Evolutionary conservation across 2,113 vertebrate species (phyloP), one percentile per base, ranked within the genome.

Genomic region (Coryphaenoides rupestris): DNA sequence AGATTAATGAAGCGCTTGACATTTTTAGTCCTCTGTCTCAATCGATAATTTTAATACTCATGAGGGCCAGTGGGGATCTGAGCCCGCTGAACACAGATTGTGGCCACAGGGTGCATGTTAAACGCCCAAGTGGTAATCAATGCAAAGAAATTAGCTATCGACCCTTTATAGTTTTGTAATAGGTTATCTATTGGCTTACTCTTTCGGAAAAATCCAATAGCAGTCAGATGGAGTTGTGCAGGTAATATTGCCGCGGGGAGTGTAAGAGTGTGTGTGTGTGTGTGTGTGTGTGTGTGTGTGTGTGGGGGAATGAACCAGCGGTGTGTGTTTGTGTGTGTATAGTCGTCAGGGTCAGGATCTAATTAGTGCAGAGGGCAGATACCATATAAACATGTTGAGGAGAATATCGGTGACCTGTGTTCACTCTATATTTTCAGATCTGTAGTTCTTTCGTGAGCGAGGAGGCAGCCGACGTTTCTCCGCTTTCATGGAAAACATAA

Each of bases 61-160:
- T 79, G 89, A 90, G 87, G 83, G 85, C 58, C 61, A 88, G 84
- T 87, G 78, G 90, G 88, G 90, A 87, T 82, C 87, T 83, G 69
- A 84, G 80, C 81, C 81, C 72, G 84, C 79, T 82, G 90, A 94
- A 91, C 77, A 89, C 87, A 88, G 90, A 79, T 87, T 92, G 86
- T 89, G 90, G 90, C 92, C 91, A 84, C 88, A 87, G 88, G 93
- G 89, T 85, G 89, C 77, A 87, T 92, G 93, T 94, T 91, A 94
- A 94, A 96, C 92, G 92, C 90, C 90, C 93, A 92, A 95, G 91
- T 85, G 91, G 84, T 93, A 94, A 96, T 98, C 94, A 92, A 96
- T 96, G 93, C 81, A 88, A 87, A 90, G 87, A 97, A 97, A 97
- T 98, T 94, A 96, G 90, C 89, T 98, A 97, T 98, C 92, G 95